A percentile compares a stretch with the other conserved stretches of the same genome.
Evolutionary conservation across 2,113 vertebrate species (phyloP).

Genomic region (Danio rerio): GRCz12tu NC_133190.1:40695001-40695500

Average conservation of each 20-base stretch:
- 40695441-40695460: too few species aligned
- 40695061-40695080: conserved; percentile 60
- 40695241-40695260: conserved; percentile 65
- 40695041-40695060: background rate
- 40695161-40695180: background rate
- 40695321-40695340: too few species aligned
- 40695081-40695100: background rate
- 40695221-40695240: conserved; percentile 59
- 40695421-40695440: too few species aligned
- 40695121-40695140: too few species aligned
- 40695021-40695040: background rate
- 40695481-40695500: too few species aligned
- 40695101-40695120: too few species aligned
- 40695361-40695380: too few species aligned
- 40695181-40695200: background rate
- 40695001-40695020: conserved; percentile 58
- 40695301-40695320: conserved; percentile 64
- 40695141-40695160: too few species aligned
- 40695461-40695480: too few species aligned
- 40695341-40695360: too few species aligned
- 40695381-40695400: too few species aligned
- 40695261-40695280: conserved; percentile 51
- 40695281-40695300: conserved; percentile 53
- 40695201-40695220: conserved; percentile 66
- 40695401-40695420: too few species aligned